A percentile compares a stretch with the other conserved stretches of the same genome.
Conservation (phyloP, 1,140 invertebrate species). For the Drosophila pseudoananassae region DNA sequence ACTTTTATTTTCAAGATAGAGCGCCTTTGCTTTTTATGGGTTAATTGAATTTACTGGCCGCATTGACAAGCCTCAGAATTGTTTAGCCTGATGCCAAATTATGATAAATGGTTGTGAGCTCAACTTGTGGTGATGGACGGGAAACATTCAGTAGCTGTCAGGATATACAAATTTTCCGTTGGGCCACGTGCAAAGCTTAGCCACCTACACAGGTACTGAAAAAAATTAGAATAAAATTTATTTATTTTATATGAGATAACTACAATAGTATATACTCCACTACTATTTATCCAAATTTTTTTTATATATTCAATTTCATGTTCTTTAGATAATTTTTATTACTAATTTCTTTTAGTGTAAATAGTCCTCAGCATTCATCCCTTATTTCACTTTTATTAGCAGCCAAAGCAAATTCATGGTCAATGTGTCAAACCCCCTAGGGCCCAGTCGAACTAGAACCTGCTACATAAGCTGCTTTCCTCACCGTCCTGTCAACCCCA, state of each 20-base stretch:
- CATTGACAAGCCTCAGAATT: conserved; percentile 44
- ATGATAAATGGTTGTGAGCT: conserved; percentile 52
- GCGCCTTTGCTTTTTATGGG: conserved; percentile 24
- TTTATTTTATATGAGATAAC: too few relatives aligned
- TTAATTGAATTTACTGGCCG: conserved; percentile 65
- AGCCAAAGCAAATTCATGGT: conserved; percentile 66
- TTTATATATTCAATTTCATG: too few relatives aligned
- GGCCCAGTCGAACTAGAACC: conserved; percentile 2
- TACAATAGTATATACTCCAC: too few relatives aligned
- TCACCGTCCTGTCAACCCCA: conserved; percentile 9
- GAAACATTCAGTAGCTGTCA: conserved; percentile 16
- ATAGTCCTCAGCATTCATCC: background rate
- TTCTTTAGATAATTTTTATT: background rate
- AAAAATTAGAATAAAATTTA: background rate
- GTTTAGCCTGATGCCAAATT: conserved; percentile 26
- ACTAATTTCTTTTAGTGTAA: background rate
- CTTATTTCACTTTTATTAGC: background rate
- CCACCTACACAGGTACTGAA: background rate
- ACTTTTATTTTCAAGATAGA: background rate
- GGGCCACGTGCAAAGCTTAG: background rate
- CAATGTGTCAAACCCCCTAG: conserved; percentile 71
- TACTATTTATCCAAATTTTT: too few relatives aligned
- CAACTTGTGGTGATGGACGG: conserved; percentile 11
- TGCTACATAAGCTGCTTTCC: conserved; percentile 34
- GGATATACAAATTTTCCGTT: conserved; percentile 25